Evolutionary conservation across 2,888 invertebrate species (phyloP), one percentile per base, ranked within the genome.

Genomic region (Synergus japonicus): DNA sequence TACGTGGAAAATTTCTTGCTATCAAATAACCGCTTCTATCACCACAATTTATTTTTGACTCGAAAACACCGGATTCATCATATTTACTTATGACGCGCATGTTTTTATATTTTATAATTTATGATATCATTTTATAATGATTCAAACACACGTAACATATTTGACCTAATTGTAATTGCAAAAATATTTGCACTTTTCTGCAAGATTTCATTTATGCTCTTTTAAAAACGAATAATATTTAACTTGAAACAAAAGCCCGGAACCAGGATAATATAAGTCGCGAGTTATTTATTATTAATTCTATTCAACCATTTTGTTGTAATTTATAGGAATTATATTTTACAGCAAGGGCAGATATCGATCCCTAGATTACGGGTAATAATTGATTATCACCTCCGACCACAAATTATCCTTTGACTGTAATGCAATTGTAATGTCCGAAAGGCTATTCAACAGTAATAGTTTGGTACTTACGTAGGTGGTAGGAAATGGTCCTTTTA

Each of bases 31-130:
- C 4, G 0, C 41, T 18, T 44, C 18, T 18, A 43, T 43, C 41
- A 66, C 18, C 12, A 37, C 15, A 63, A 37, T 37, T 29, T 54
- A 73, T 58, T 73, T 37, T 73, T 73, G 41, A 54, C 54, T 73
- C 54, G 22, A 4, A n/a, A 73, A 54, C 54, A 73, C 18, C 22
- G 29, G 37, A 49, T 29, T 15, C n/a, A 73, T 29, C 29, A 29
- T 73, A 73, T 73, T 73, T 58, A 73, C 15, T 54, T 37, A n/a
- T 29, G 1, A 29, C 29, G 29, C 3, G 29, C 29, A 3, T 0
- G 29, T 29, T 29, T 29, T 29, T 29, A 29, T 0, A 29, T 29
- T 29, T 29, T 29, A 29, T 29, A 29, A 29, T 29, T 29, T 29
- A 29, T 29, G 29, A 29, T 29, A 29, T 29, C 29, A 29, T 29